Evolutionary conservation across 2,888 invertebrate genomes (phyloP).

Genomic region (Pyrrhia umbra): DNA sequence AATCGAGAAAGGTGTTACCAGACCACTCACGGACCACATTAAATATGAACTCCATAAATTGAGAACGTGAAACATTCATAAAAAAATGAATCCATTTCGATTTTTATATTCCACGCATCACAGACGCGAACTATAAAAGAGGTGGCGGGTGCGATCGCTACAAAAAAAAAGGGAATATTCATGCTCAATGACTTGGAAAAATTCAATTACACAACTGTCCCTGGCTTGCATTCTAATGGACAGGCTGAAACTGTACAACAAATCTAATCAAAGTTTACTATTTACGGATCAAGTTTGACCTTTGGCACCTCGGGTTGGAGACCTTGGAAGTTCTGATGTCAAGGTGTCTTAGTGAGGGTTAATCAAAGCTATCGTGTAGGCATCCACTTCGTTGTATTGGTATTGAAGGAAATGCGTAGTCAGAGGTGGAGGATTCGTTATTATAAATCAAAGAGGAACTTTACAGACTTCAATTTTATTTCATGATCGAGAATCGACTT

Average conservation of each 20-base stretch:
- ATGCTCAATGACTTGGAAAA: constrained; percentile 76
- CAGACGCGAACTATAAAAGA: constrained; percentile 62
- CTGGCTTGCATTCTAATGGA: constrained; percentile 76
- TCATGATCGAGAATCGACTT: too few species aligned
- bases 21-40: constrained; percentile 57
- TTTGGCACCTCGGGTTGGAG: constrained; percentile 47
- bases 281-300: constrained; percentile 54
- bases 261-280: constrained; percentile 76
- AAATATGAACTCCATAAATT: constrained; percentile 66
- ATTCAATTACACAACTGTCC: constrained; percentile 80
- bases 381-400: neutral
- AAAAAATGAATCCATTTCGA: constrained; percentile 62
- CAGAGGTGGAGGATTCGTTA: too few species aligned
- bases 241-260: constrained; percentile 63
- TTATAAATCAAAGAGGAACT: too few species aligned
- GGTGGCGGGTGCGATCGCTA: constrained; percentile 51
- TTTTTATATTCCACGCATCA: constrained; percentile 66
- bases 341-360: constrained; percentile 31
- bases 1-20: constrained; percentile 57
- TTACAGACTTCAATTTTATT: too few species aligned
- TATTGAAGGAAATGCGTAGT: too few species aligned
- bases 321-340: constrained; percentile 55
- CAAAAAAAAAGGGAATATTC: constrained; percentile 60
- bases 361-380: constrained; percentile 19
- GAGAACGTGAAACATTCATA: constrained; percentile 57